phyloP scores from a whole-genome alignment of 2,888 invertebrate genomes.

The Laothoe populi region DNA sequence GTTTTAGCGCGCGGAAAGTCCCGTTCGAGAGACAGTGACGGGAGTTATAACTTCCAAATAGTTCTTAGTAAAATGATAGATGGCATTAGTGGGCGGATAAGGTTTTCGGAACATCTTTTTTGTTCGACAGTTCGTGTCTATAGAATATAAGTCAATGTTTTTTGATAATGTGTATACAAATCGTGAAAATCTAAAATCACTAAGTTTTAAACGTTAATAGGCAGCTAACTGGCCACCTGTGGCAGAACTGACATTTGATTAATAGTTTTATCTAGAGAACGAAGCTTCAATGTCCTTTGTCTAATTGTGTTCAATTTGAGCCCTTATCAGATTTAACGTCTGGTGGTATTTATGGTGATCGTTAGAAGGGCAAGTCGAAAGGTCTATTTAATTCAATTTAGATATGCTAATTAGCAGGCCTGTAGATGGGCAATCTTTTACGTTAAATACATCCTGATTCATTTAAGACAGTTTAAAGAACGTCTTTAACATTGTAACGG shows the following conservation, averaged over 20 bases:
- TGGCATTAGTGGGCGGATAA: too few species aligned
- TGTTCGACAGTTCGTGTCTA: too few species aligned
- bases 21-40: too few species aligned
- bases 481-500: neutral
- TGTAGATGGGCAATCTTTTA: constrained; percentile 15
- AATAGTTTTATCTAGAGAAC: neutral
- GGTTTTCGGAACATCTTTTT: too few species aligned
- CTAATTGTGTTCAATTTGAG: constrained; percentile 19
- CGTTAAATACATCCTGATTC: constrained; percentile 5
- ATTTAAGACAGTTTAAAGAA: constrained; percentile 1
- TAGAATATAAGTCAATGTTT: too few species aligned
- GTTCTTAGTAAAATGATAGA: too few species aligned
- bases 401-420: constrained; percentile 11
- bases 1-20: too few species aligned
- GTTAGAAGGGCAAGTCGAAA: neutral
- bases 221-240: neutral
- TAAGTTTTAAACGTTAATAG: neutral
- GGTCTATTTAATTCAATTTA: constrained; percentile 23
- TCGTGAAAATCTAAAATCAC: too few species aligned
- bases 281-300: neutral
- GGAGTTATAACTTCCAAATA: too few species aligned
- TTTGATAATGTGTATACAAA: too few species aligned
- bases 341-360: constrained; percentile 1
- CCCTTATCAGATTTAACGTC: constrained; percentile 8
- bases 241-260: neutral